Conservation (phyloP, 2,797 vertebrate species). For the Nannoperca australis region DNA sequence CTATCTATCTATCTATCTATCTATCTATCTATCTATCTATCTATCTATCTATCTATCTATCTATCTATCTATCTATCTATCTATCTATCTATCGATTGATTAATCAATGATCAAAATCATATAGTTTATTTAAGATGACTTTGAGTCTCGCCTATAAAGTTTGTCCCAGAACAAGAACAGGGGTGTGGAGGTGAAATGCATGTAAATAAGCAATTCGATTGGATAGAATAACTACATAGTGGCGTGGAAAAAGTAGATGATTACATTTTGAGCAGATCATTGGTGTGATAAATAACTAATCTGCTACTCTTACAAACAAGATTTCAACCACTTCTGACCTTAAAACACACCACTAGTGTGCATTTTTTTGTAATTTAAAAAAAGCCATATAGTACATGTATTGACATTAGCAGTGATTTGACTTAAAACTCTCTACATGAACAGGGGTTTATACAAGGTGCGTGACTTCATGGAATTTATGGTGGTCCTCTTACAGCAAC, state of each 20-base stretch:
- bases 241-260: background rate
- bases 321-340: background rate
- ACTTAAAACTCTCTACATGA: background rate
- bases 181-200: background rate
- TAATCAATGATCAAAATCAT: background rate
- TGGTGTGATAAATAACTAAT: background rate
- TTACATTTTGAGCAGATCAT: background rate
- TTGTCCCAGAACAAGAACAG: background rate
- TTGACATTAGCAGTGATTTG: background rate
- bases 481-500: background rate
- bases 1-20: no score
- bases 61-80: conserved; percentile 10
- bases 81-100: conserved; percentile 2
- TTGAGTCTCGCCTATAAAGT: background rate
- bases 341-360: background rate
- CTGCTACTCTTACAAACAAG: background rate
- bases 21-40: no score
- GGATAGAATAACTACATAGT: background rate
- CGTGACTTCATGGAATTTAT: background rate
- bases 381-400: background rate
- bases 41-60: background rate
- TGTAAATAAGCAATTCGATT: background rate
- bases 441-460: conserved; percentile 1
- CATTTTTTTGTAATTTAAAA: background rate
- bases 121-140: no score